Conservation (phyloP, 2,888 invertebrate genomes). For the Agriopis leucophaearia region DNA sequence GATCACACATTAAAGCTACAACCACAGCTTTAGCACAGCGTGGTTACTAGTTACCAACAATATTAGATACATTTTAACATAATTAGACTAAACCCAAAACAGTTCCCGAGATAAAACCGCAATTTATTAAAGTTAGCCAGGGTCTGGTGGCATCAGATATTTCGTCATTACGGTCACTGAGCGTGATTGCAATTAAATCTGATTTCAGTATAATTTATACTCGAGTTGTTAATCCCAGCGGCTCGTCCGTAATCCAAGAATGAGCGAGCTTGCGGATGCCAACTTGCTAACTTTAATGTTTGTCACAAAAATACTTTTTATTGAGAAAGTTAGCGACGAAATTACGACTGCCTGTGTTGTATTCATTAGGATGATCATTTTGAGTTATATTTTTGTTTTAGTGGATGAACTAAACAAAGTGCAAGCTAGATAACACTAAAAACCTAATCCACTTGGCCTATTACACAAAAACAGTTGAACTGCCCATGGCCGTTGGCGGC, state of each 20-base stretch:
- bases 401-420: too few relatives aligned
- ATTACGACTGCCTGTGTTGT: constrained; percentile 15
- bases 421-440: too few relatives aligned
- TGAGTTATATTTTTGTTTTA: background rate
- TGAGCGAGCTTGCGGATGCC: constrained; percentile 36
- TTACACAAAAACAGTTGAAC: too few relatives aligned
- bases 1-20: background rate
- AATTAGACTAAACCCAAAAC: constrained; percentile 8
- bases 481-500: background rate
- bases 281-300: constrained; percentile 43
- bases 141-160: constrained; percentile 53
- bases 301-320: constrained; percentile 44
- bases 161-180: constrained; percentile 58
- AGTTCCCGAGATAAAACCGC: constrained; percentile 37
- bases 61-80: constrained; percentile 2
- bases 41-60: background rate
- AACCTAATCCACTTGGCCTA: too few relatives aligned
- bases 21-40: background rate
- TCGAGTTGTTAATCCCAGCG: constrained; percentile 54
- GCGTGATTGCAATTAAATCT: constrained; percentile 63
- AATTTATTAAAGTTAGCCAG: constrained; percentile 46
- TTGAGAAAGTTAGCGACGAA: constrained; percentile 39
- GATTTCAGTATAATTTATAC: constrained; percentile 58
- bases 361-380: constrained; percentile 1
- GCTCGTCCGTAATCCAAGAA: constrained; percentile 47